Evolutionary conservation across 2,797 vertebrate species (phyloP).

Genomic region (Galaxias olidus): DNA sequence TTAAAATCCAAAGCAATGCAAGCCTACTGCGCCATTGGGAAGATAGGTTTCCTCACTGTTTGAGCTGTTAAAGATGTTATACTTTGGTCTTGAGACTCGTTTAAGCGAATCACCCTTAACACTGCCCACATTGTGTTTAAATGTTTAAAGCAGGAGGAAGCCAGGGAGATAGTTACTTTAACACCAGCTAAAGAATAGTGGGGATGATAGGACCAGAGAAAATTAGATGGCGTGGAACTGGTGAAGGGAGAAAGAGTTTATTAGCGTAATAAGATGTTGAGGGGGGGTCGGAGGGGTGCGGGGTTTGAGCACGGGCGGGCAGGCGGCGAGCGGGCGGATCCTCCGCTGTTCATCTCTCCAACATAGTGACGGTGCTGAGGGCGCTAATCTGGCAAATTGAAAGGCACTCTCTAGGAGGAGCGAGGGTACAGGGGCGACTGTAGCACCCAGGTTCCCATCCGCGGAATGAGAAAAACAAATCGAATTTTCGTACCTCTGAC

Average conservation of each 20-base stretch:
- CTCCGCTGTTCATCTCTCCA: conserved; percentile 42
- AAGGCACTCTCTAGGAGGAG: conserved; percentile 61
- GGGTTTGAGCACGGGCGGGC: too few species aligned
- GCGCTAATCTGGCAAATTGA: conserved; percentile 77
- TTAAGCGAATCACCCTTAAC: conserved; percentile 36
- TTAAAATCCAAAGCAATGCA: too few species aligned
- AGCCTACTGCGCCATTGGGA: too few species aligned
- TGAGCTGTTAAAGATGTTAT: too few species aligned
- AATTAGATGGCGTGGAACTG: conserved; percentile 63
- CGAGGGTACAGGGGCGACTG: conserved; percentile 38
- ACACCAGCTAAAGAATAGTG: conserved; percentile 57
- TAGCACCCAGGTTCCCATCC: conserved; percentile 57
- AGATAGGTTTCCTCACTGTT: too few species aligned
- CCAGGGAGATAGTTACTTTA: conserved; percentile 52
- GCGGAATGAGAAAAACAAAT: conserved; percentile 73
- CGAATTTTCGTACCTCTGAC: conserved; percentile 57
- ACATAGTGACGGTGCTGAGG: conserved; percentile 63
- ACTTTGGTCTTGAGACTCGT: not conserved
- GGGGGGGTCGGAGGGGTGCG: conserved; percentile 14
- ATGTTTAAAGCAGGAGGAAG: conserved; percentile 22
- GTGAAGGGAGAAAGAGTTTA: conserved; percentile 62
- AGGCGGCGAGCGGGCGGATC: conserved; percentile 32
- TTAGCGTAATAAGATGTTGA: conserved; percentile 73
- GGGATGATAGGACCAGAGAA: conserved; percentile 35
- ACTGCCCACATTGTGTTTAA: conserved; percentile 26